Evolutionary conservation across 35 echinoderm and acorn worm species (phyloP), one percentile per base, ranked within the genome.

Genomic region (Stichopus chloronotus): DNA sequence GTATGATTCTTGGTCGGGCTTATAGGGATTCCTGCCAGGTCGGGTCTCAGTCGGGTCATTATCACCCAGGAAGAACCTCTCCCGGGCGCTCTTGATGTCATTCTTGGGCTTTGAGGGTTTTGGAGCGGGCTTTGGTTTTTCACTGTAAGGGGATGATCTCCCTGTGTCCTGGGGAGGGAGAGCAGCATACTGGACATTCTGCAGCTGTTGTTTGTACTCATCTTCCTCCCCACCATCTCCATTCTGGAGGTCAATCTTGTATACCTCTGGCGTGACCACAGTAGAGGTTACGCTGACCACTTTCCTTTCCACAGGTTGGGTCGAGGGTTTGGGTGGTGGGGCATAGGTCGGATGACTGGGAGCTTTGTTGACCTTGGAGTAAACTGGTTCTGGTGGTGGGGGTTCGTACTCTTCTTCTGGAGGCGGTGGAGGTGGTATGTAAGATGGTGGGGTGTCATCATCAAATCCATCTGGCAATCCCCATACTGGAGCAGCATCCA

Each of bases 181-280:
- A 12, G 90, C 55, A 19, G 56, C 24, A 16, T 60, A 89, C 61
- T 94, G 79, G n/a, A 57, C 22, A 54, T 24, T 81, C 58, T 94
- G 77, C 13, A 60, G 86, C 57, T 90, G 93, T 19, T 88, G 25
- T 17, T 90, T 94, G 77, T 61, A 78, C 58, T 93, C 92, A 5
- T 65, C 83, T 16, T 57, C 57, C 55, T 90, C 23, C 13, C 90
- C 93, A 55, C 80, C 72, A 52, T 94, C 87, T 43, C 88, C 93
- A 72, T 84, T 88, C 30, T 88, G 86, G 7, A 94, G 77, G 87
- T 94, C 87, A 11, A 94, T 87, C 68, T 58, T 94, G 55, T 94
- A 63, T 8, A 94, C 93, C 72, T 94, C 93, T 54, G 87, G n/a
- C 6, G n/a, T 90, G 43, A 94, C 87, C 20, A 83, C 25, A 17